Evolutionary conservation across 2,888 invertebrate genomes (phyloP), one percentile per base, ranked within the genome.

Genomic region (Ptilodon capucinus): DNA sequence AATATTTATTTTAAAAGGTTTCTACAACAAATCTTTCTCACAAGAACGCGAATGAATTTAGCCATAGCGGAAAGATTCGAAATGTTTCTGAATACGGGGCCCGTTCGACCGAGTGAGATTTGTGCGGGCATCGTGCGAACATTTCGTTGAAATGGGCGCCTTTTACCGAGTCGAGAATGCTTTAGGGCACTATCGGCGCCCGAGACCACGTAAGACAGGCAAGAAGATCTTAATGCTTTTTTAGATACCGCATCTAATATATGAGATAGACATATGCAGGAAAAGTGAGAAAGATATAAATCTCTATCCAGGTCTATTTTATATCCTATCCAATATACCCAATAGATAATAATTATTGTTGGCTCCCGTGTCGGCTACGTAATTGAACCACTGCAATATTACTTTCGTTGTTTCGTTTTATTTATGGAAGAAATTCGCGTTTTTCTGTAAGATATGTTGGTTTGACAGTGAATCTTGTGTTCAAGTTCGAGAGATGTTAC

Each of bases 21-120:
- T 23, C 18, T 23, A 25, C 25, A 36, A 36, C 25, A 42, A 48
- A 28, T 32, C n/a, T 48, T 48, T 46, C 40, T 41, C 32, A 48
- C 38, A 30, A 58, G 55, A 60, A 57, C 57, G 48, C 41, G 52
- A 51, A 61, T 57, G 53, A 62, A 65, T 58, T 64, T 44, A 65
- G 51, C n/a, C 42, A 60, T 67, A 68, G 62, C 54, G 63, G 68
- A 69, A 71, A 69, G 72, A 74, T 65, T 64, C 65, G 63, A 60
- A 64, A 58, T 58, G 55, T 51, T 69, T 48, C 67, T 64, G 63
- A 68, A 68, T 71, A 60, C 70, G 42, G 43, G n/a, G 61, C 62
- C 60, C 64, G 64, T 65, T 68, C 72, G 64, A 68, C 68, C 73
- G 69, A 54, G 64, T 60, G 64, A 81, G 81, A 83, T 83, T 81